These are phyloP conservation scores for Agrotis exclamationis DNA, from an alignment of 2,888 invertebrate genomes.

Conservation along the genomic window DNA sequence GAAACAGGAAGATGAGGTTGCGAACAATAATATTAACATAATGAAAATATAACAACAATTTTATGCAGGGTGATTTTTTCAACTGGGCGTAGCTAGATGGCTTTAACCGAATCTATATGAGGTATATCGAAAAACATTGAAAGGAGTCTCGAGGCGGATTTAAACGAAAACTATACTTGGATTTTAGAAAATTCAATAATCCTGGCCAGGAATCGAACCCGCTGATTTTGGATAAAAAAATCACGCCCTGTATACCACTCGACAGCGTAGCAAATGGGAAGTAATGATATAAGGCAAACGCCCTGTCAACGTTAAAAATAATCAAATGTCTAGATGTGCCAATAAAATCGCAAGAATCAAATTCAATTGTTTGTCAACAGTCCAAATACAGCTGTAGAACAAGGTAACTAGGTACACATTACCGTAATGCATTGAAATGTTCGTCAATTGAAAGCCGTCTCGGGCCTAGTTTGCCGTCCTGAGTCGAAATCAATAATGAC, in stretches of 20 bases:
- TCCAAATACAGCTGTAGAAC: not conserved
- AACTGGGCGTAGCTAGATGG: too few species aligned
- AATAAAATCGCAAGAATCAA: conserved; percentile 1
- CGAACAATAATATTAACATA: not conserved
- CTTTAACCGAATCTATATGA: too few species aligned
- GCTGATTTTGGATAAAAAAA: too few species aligned
- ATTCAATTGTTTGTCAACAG: not conserved
- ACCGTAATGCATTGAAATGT: conserved; percentile 42
- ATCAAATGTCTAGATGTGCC: too few species aligned
- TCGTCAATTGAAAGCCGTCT: conserved; percentile 32
- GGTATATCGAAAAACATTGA: too few species aligned
- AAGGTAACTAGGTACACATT: conserved; percentile 2
- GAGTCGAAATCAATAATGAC: conserved; percentile 66
- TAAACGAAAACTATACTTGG: too few species aligned
- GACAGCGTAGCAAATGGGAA: too few species aligned
- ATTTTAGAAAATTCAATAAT: too few species aligned
- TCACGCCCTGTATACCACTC: too few species aligned
- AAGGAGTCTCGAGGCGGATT: too few species aligned
- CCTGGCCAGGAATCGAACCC: too few species aligned
- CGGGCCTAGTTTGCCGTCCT: conserved; percentile 38
- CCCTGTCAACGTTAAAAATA: not conserved
- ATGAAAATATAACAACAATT: not conserved
- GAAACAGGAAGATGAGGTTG: conserved; percentile 10
- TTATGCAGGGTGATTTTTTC: not conserved
- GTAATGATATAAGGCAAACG: too few species aligned